phyloP scores from a whole-genome alignment of 1,140 invertebrate species.

The Tetragonula clypearis region DNA sequence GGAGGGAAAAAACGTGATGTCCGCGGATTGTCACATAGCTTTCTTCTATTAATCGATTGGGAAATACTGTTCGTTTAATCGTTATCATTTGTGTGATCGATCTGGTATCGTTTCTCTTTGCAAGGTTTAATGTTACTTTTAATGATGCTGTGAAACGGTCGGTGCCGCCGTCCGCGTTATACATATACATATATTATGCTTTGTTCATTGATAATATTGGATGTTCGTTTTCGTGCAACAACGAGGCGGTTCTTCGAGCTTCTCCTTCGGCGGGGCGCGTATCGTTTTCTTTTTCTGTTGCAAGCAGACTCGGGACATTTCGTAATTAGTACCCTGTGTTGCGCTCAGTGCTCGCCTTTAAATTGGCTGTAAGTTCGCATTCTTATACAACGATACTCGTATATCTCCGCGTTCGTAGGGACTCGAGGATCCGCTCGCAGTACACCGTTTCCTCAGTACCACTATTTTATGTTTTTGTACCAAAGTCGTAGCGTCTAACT shows the following conservation, averaged over 20 bases:
- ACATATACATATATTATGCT: slow-evolving; percentile 52
- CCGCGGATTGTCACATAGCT: slow-evolving; percentile 31
- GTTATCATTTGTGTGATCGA: slow-evolving; percentile 56
- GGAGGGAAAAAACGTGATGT: slow-evolving; percentile 45
- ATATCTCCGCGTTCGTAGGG: slow-evolving; percentile 52
- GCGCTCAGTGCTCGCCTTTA: slow-evolving; percentile 50
- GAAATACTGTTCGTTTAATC: slow-evolving; percentile 27
- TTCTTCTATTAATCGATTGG: slow-evolving; percentile 26
- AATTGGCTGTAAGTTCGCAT: slow-evolving; percentile 40
- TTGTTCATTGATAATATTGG: slow-evolving; percentile 57
- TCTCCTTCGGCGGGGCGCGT: slow-evolving; percentile 40
- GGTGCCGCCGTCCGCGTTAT: slow-evolving; percentile 53
- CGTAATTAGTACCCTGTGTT: slow-evolving; percentile 37
- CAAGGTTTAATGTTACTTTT: slow-evolving; percentile 57
- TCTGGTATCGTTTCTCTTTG: slow-evolving; percentile 53
- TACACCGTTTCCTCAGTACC: slow-evolving; percentile 73
- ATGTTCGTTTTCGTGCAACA: slow-evolving; percentile 59
- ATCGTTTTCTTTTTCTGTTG: slow-evolving; percentile 30
- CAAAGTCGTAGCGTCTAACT: slow-evolving; percentile 80
- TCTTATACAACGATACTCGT: slow-evolving; percentile 49
- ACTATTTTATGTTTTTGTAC: slow-evolving; percentile 80
- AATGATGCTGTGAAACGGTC: slow-evolving; percentile 61
- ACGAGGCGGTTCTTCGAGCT: slow-evolving; percentile 68
- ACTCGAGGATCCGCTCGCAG: slow-evolving; percentile 67
- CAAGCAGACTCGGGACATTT: slow-evolving; percentile 58